Base-by-base conservation (phyloP, 2,797 vertebrate genomes). In the Helostoma temminkii region DNA sequence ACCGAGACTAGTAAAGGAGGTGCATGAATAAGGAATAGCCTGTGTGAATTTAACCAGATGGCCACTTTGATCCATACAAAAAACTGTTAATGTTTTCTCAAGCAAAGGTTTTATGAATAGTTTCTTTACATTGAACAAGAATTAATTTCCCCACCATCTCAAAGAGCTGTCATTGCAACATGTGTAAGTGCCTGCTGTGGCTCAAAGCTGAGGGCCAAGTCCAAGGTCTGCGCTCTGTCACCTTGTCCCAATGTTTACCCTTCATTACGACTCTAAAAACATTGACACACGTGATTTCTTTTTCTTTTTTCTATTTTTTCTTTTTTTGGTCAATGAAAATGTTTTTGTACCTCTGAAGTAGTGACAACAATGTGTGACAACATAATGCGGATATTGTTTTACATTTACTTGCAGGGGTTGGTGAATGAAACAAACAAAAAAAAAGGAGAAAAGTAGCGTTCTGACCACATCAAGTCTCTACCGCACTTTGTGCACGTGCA, bases 221-320 rank as follows among this genome's bases (percentile, higher is more conserved):
- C 85, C 68, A 79, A 86, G 83, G 84, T 84, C 91, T 93, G 91
- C 64, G 58, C 76, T 88, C 73, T 68, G 79, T 91, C 87, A 88
- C 78, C 77, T 80, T 69, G 61, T 90, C 78, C 67, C 85, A 76
- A 36, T 90, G 88, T 91, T 92, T 91, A 92, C 81, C 80, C 83
- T 85, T 68, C 72, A 71, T 76, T 84, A 86, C 14, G 48, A 76
- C 79, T 84, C 64, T 26, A 54, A 88, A 89, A 84, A 85, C 84
- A 87, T 59, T 19, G 57, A 80, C 79, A 83, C 81, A 26, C 80
- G 10, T 3, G 49, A 39, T 21, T 55, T 65, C 48, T 62, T 50
- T 52, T 52, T 55, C 9, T 12, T 18, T 55, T 67, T 53, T 63
- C 48, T 49, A 43, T 53, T 9, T 14, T n/a, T 46, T 19, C 47